Percentiles rank a stretch among this genome's conserved stretches.
Evolutionary conservation across 1,140 invertebrate genomes (phyloP).

Genomic region (Mya arenaria): DNA sequence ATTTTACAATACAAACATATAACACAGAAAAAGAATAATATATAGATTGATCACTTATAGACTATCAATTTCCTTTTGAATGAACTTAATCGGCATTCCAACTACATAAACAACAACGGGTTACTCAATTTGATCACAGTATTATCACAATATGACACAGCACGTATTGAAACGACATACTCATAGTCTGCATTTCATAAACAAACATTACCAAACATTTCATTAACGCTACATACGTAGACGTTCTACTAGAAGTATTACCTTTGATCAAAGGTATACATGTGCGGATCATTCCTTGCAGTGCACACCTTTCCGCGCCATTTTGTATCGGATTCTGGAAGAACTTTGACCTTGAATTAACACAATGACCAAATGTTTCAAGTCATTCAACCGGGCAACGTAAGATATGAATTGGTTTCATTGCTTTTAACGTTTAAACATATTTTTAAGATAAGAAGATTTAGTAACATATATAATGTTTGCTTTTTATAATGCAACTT

Average conservation of each 20-base stretch:
- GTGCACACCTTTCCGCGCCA: slow-evolving; percentile 14
- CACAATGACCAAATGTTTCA: too few relatives aligned
- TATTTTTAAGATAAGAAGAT: too few relatives aligned
- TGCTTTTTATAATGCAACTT: too few relatives aligned
- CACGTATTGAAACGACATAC: too few relatives aligned
- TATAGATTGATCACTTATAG: neutral
- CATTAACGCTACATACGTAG: neutral
- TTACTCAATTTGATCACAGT: neutral
- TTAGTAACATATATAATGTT: too few relatives aligned
- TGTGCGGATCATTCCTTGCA: slow-evolving; percentile 43
- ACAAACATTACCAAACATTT: neutral
- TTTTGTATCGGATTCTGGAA: slow-evolving; percentile 9
- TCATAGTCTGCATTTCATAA: too few relatives aligned
- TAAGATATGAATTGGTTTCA: too few relatives aligned
- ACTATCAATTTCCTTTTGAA: neutral
- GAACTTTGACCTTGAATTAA: slow-evolving; percentile 33
- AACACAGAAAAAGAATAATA: neutral
- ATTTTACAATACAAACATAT: neutral
- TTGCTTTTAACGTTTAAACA: too few relatives aligned
- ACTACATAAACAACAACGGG: neutral
- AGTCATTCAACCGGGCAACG: too few relatives aligned
- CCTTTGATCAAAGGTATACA: slow-evolving; percentile 38
- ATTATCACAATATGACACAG: neutral
- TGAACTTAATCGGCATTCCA: neutral
- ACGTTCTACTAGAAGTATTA: neutral